These are phyloP conservation scores for Prionace glauca DNA, from an alignment of 2,797 vertebrate genomes.

Conservation along the genomic window DNA sequence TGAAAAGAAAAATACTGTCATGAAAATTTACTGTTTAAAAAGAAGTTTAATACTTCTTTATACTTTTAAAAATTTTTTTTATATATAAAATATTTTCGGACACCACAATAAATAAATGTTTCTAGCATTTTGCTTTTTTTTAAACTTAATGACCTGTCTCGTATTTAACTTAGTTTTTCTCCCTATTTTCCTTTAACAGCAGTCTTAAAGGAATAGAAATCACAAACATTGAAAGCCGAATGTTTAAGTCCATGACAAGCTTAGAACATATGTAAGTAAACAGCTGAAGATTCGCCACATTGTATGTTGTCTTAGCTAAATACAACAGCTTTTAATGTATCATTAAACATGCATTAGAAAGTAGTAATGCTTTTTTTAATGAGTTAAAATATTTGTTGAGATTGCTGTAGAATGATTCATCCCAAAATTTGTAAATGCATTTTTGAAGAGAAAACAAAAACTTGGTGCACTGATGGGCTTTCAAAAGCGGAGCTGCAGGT, in stretches of 20 bases:
- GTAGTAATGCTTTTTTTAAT: neutral
- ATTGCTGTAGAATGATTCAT: neutral
- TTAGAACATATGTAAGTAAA: constrained; percentile 65
- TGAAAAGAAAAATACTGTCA: neutral
- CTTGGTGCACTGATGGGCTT: neutral
- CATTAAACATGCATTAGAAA: neutral
- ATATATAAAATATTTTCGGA: neutral
- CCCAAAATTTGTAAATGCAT: neutral
- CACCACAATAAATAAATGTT: neutral
- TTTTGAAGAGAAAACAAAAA: neutral
- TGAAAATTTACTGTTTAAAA: neutral
- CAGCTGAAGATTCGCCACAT: constrained; percentile 40
- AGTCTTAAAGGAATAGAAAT: constrained; percentile 69
- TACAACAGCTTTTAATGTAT: constrained; percentile 44
- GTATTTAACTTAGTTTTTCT: constrained; percentile 33
- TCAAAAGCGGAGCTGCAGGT: neutral
- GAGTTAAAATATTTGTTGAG: neutral
- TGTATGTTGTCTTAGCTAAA: constrained; percentile 40
- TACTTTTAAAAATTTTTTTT: neutral
- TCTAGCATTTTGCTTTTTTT: neutral
- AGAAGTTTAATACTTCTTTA: too few relatives aligned
- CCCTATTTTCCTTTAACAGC: constrained; percentile 50
- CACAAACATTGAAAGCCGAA: constrained; percentile 61
- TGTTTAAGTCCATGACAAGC: constrained; percentile 69
- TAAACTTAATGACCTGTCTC: neutral